These are phyloP conservation scores for Lobophora halterata DNA, from an alignment of 2,888 invertebrate species.

Conservation along the genomic window DNA sequence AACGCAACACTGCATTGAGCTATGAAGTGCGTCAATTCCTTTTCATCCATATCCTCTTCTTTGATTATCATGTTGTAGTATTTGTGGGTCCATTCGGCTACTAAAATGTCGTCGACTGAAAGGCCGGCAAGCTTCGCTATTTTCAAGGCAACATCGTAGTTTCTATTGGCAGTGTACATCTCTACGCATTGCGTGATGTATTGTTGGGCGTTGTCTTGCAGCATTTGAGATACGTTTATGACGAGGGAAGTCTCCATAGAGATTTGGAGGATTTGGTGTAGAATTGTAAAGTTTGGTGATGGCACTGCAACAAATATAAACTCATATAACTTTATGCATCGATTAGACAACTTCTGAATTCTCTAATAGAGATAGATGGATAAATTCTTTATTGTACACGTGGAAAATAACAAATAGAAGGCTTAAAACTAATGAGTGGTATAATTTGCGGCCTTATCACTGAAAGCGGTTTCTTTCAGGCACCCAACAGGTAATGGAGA, in stretches of 20 bases:
- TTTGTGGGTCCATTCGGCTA: conserved; percentile 78
- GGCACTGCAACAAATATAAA: conserved; percentile 52
- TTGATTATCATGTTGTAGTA: conserved; percentile 58
- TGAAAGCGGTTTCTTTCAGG: too few relatives aligned
- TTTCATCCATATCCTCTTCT: conserved; percentile 57
- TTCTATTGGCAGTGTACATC: conserved; percentile 67
- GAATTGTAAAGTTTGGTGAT: conserved; percentile 61
- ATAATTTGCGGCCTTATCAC: too few relatives aligned
- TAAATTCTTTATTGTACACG: too few relatives aligned
- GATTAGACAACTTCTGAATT: too few relatives aligned
- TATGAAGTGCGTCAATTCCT: conserved; percentile 75
- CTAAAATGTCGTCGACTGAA: conserved; percentile 73
- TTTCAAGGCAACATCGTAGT: conserved; percentile 80
- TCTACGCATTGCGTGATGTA: conserved; percentile 79
- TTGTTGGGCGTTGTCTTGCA: conserved; percentile 58
- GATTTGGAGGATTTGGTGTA: conserved; percentile 78
- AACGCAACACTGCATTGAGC: conserved; percentile 83
- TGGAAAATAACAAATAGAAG: too few relatives aligned
- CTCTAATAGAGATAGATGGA: too few relatives aligned
- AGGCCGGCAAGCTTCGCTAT: conserved; percentile 77
- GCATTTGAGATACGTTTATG: conserved; percentile 75
- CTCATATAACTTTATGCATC: too few relatives aligned
- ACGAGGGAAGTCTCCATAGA: conserved; percentile 78
- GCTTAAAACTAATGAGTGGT: too few relatives aligned
- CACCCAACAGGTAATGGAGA: too few relatives aligned